phyloP scores from a whole-genome alignment of 92 coral and sea anemone genomes.

The Galaxea fascicularis region DNA sequence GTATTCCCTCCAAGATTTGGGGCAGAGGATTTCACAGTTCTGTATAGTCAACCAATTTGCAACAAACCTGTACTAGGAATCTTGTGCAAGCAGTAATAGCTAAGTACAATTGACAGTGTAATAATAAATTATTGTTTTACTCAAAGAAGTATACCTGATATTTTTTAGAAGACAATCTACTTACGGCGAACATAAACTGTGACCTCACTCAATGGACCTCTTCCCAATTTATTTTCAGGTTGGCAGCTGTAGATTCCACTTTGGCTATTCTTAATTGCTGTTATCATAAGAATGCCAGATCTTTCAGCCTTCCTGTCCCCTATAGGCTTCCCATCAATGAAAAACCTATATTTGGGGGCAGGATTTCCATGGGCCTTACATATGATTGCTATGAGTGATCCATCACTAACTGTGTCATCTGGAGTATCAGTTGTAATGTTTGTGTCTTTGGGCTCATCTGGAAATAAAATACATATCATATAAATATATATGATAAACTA shows the following conservation, averaged over 20 bases:
- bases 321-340: slow-evolving; percentile 38
- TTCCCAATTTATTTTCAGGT: slow-evolving; percentile 75
- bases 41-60: too few relatives aligned
- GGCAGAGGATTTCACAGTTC: too few relatives aligned
- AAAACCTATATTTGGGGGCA: slow-evolving; percentile 77
- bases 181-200: slow-evolving; percentile 82
- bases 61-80: too few relatives aligned
- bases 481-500: background rate
- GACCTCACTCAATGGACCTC: slow-evolving; percentile 68
- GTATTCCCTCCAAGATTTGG: too few relatives aligned
- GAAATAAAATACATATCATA: background rate
- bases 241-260: slow-evolving; percentile 87
- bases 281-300: slow-evolving; percentile 64
- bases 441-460: slow-evolving; percentile 83
- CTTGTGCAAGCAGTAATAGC: too few relatives aligned
- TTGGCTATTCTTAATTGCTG: slow-evolving; percentile 58
- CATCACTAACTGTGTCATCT: slow-evolving; percentile 69
- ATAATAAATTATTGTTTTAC: too few relatives aligned
- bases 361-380: slow-evolving; percentile 88
- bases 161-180: slow-evolving; percentile 34
- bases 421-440: slow-evolving; percentile 68
- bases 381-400: slow-evolving; percentile 69
- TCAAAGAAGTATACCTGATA: too few relatives aligned
- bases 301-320: slow-evolving; percentile 55
- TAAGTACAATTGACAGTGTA: too few relatives aligned